Base-by-base conservation (phyloP, 2,888 invertebrate genomes). In the Odontocolon sp. region DNA sequence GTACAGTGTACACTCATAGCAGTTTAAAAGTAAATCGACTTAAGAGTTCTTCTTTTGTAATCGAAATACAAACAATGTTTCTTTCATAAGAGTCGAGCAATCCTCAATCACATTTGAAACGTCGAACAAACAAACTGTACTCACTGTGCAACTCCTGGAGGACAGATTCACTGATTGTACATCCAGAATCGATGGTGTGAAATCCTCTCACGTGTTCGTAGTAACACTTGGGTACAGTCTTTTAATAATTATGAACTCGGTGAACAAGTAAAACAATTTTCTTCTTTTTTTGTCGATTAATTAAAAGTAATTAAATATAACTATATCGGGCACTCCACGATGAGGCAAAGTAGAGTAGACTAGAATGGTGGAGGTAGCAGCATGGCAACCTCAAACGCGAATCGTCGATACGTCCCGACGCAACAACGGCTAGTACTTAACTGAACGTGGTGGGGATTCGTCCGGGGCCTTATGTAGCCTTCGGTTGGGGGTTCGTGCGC, bases 391-490 rank as follows among this genome's bases (percentile, higher is more conserved):
- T 67, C 73, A 72, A 56, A 67, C 78, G 80, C 76, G 79, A 76
- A 74, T 75, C 69, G 68, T 73, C 79, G 70, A 33, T 71, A 70
- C 72, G 70, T 80, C 75, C 71, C 71, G 75, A 64, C 81, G 77
- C 80, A 77, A 77, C 86, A 85, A 86, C 85, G 86, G 84, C 83
- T 84, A 81, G 82, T 84, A 85, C 83, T 80, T 79, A 81, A 90
- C 89, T 89, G 87, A n/a, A 84, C 85, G 84, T 81, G 84, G 85
- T 81, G 83, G 87, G 85, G 84, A 80, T 71, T 78, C 42, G 40
- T 68, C 42, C 66, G 86, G 81, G 89, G 89, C 88, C 90, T 89
- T 89, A 89, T 88, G 89, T 89, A 89, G 83, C 81, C 84, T 85
- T 70, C 78, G 67, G n/a, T 59, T 31, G 47, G 33, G 59, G 83